Evolutionary conservation across 2,797 vertebrate genomes (phyloP), one percentile per base, ranked within the genome.

Genomic region (Microtus obscurus): DNA sequence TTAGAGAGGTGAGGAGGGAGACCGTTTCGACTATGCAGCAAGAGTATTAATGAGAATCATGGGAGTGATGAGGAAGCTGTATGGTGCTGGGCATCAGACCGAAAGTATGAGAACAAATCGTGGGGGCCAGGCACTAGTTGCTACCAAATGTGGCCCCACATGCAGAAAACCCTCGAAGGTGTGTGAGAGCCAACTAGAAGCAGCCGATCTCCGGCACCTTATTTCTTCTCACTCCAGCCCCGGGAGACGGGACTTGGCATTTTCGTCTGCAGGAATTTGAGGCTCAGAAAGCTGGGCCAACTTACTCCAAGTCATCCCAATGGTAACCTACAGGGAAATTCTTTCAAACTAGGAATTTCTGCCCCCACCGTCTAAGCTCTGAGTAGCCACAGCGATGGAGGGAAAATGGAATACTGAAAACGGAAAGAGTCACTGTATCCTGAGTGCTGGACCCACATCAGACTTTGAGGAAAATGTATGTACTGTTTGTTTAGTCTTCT

Each of bases 161-260:
- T 45, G 31, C 16, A 81, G 59, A 93, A 93, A 95, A 65, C 13
- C 67, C 10, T n/a, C 76, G 34, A 87, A 90, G 82, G 14, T 74
- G 2, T 77, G 85, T 53, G 51, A 45, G 21, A 82, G 37, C 8
- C 7, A 88, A 67, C 13, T 11, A 90, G 79, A 43, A 69, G 23
- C n/a, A 85, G 16, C 63, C 65, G 80, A 73, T 40, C 11, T 87
- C 34, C 14, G 69, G 1, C 4, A n/a, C 67, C 80, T 86, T 14
- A 73, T 92, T 95, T 93, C 61, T 67, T 89, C 77, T 95, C 21
- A 83, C 21, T 80, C 78, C 25, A 61, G n/a, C 31, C 76, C 59
- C 80, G 31, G 86, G 69, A 87, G 37, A 56, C 37, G 12, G 77
- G 43, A 21, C 61, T 2, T 89, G 37, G 59, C 63, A 16, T 83